Evolutionary conservation across 2,888 invertebrate genomes (phyloP).

Genomic region (Leucophora obtusa): DNA sequence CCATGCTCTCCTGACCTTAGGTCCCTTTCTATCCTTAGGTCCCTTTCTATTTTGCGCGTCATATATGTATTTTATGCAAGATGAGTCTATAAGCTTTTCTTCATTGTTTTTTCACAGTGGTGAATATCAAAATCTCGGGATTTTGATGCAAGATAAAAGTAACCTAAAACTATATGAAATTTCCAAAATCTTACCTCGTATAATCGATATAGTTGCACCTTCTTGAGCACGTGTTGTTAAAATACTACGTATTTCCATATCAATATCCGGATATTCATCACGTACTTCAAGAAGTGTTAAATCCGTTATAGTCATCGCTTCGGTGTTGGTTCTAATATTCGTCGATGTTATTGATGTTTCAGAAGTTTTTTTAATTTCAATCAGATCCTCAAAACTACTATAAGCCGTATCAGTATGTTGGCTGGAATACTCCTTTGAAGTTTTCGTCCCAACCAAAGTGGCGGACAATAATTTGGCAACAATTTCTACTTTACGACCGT

Average conservation of each 20-base stretch:
- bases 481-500: constrained; percentile 66
- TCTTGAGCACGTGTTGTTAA: constrained; percentile 74
- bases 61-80: too few species aligned
- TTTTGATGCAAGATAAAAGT: too few species aligned
- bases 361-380: constrained; percentile 24
- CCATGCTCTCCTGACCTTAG: too few species aligned
- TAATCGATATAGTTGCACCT: constrained; percentile 75
- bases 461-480: constrained; percentile 71
- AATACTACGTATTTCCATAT: constrained; percentile 74
- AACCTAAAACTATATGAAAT: too few species aligned
- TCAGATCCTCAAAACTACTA: constrained; percentile 16
- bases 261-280: constrained; percentile 73
- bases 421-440: neutral
- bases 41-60: too few species aligned
- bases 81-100: too few species aligned
- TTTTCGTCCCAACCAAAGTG: constrained; percentile 65
- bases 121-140: too few species aligned
- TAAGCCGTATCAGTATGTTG: constrained; percentile 20
- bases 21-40: too few species aligned
- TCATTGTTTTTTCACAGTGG: too few species aligned
- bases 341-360: neutral
- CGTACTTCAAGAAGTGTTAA: constrained; percentile 69
- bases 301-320: constrained; percentile 73
- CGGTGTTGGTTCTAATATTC: neutral
- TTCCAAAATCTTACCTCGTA: constrained; percentile 71